These are phyloP conservation scores for Poecilia velifera DNA, from an alignment of 2,797 vertebrate species.

Conservation along the genomic window DNA sequence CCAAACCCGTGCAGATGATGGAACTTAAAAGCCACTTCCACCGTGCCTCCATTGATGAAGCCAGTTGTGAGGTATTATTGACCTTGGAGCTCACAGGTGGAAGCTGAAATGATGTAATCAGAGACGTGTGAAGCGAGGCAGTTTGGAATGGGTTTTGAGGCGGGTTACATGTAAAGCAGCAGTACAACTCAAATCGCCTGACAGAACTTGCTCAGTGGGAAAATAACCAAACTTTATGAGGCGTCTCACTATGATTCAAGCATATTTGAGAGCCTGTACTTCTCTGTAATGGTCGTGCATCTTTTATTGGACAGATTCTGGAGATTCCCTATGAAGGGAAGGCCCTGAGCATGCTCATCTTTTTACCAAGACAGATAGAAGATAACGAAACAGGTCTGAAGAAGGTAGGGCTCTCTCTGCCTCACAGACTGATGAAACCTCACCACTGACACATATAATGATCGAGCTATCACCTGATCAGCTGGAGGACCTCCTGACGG, in stretches of 20 bases:
- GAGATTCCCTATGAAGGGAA: conserved; percentile 85
- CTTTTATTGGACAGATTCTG: conserved; percentile 71
- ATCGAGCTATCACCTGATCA: conserved; percentile 35
- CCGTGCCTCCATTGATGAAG: background rate
- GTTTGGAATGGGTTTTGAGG: background rate
- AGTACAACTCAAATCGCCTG: background rate
- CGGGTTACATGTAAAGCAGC: background rate
- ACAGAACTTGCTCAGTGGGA: background rate
- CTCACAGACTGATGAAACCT: background rate
- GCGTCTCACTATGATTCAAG: background rate
- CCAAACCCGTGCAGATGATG: conserved; percentile 8
- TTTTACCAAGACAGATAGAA: conserved; percentile 83
- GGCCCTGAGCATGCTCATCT: conserved; percentile 88
- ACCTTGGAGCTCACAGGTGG: background rate
- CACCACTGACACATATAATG: conserved; percentile 1
- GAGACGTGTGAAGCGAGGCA: background rate
- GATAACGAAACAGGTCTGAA: conserved; percentile 84
- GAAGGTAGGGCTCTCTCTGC: conserved; percentile 66
- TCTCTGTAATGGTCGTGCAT: background rate
- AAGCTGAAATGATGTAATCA: background rate
- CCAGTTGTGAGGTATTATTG: conserved; percentile 4
- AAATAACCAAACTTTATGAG: background rate
- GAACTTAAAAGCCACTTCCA: background rate
- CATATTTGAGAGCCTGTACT: background rate
- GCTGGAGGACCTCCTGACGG: conserved; percentile 84